phyloP scores from a whole-genome alignment of 2,888 invertebrate species.

The Yponomeuta cagnagella region DNA sequence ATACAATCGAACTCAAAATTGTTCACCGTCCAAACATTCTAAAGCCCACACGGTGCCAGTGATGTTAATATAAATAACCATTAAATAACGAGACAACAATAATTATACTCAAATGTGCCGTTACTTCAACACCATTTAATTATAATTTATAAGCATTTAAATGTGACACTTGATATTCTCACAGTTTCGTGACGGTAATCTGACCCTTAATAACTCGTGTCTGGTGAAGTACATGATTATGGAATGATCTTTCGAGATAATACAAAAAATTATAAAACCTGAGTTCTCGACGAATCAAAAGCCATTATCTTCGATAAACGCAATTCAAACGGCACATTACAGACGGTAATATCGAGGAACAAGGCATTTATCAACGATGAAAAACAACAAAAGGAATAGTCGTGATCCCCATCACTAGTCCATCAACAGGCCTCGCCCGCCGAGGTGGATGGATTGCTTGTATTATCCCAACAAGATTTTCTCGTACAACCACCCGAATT shows the following conservation, averaged over 20 bases:
- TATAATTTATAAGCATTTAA: constrained; percentile 12
- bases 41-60: constrained; percentile 52
- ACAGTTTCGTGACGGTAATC: not conserved
- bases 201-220: not conserved
- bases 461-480: constrained; percentile 64
- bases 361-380: constrained; percentile 60
- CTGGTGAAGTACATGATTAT: not conserved
- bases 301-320: constrained; percentile 56
- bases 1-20: not conserved
- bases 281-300: constrained; percentile 22
- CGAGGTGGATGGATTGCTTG: constrained; percentile 58
- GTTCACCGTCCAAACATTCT: constrained; percentile 48
- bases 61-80: constrained; percentile 28
- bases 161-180: constrained; percentile 8
- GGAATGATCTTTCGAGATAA: not conserved
- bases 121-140: constrained; percentile 35
- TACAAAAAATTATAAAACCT: not conserved
- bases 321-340: constrained; percentile 46
- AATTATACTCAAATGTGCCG: constrained; percentile 34
- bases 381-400: constrained; percentile 57
- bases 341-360: constrained; percentile 47
- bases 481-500: constrained; percentile 37
- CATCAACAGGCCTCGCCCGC: constrained; percentile 54
- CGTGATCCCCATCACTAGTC: constrained; percentile 69
- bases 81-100: not conserved